phyloP scores from a whole-genome alignment of 2,113 vertebrate genomes.

The Xiphophorus couchianus region DNA sequence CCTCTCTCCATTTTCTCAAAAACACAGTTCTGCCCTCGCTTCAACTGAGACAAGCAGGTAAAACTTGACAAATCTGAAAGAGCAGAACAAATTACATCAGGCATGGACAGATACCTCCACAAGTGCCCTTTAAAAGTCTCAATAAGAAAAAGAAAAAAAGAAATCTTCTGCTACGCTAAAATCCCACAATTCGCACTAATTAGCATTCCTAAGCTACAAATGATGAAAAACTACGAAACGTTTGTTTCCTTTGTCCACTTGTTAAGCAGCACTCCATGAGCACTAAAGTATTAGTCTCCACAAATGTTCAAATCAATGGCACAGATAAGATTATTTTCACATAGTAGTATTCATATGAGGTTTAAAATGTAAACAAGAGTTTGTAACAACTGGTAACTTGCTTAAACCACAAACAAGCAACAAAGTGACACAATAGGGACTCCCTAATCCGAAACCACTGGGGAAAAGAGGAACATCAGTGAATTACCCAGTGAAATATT shows the following conservation, averaged over 20 bases:
- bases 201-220: constrained; percentile 20
- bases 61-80: constrained; percentile 76
- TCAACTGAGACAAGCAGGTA: constrained; percentile 75
- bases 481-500: constrained; percentile 43
- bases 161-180: constrained; percentile 6
- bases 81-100: constrained; percentile 65
- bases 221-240: constrained; percentile 38
- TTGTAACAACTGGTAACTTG: constrained; percentile 37
- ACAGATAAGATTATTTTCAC: constrained; percentile 19
- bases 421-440: constrained; percentile 59
- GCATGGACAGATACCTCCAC: constrained; percentile 57
- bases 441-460: constrained; percentile 51
- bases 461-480: constrained; percentile 56
- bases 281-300: constrained; percentile 36
- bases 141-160: constrained; percentile 29
- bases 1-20: neutral
- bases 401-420: constrained; percentile 59
- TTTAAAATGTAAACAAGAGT: constrained; percentile 52
- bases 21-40: constrained; percentile 60
- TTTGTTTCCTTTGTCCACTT: constrained; percentile 27
- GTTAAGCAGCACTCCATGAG: constrained; percentile 14
- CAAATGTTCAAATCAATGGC: constrained; percentile 30
- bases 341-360: constrained; percentile 30
- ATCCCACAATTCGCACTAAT: constrained; percentile 27
- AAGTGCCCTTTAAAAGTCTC: constrained; percentile 35